These are phyloP conservation scores for Arenicola marina DNA, from an alignment of 2,888 invertebrate genomes.

Conservation along the genomic window DNA sequence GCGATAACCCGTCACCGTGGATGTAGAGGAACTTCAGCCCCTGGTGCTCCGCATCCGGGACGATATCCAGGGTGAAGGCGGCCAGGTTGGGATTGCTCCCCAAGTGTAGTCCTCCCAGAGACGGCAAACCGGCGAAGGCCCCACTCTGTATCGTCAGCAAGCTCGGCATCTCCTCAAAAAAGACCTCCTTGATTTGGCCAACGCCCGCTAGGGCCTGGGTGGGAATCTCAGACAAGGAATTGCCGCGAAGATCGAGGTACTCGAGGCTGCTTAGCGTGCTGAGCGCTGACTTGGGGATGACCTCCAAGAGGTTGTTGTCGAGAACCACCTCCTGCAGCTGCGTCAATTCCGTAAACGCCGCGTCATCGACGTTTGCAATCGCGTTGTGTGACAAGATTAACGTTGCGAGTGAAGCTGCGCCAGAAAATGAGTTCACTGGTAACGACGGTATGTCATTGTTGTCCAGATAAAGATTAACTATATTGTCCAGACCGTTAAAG, in stretches of 20 bases:
- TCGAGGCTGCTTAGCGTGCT: neutral
- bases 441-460: neutral
- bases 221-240: neutral
- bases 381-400: neutral
- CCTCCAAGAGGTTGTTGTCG: neutral
- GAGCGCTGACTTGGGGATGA: neutral
- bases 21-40: neutral
- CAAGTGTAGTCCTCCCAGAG: neutral
- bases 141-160: neutral
- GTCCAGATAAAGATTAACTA: neutral
- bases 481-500: neutral
- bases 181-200: neutral
- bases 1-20: neutral
- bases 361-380: neutral
- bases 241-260: neutral
- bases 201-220: neutral
- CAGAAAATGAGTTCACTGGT: neutral
- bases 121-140: neutral
- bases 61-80: neutral
- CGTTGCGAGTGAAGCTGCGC: neutral
- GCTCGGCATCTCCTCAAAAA: neutral
- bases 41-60: neutral
- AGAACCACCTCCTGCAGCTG: neutral
- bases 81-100: neutral
- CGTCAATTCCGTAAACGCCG: neutral